phyloP scores from a whole-genome alignment of 2,113 vertebrate genomes.

The Leucopsar rothschildi region DNA sequence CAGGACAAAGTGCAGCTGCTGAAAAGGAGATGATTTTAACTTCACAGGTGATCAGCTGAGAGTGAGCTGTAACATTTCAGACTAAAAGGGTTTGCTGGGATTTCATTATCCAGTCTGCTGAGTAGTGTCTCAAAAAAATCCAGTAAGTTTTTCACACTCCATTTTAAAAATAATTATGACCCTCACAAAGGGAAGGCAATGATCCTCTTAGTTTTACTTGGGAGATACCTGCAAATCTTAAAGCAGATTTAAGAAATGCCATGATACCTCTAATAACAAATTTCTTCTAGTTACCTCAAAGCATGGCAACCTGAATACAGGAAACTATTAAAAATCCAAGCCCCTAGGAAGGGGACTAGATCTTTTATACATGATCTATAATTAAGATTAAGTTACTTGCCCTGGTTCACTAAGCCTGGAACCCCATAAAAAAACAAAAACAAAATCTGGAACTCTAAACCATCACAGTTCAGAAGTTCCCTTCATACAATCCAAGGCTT shows the following conservation, averaged over 20 bases:
- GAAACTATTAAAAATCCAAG: not conserved
- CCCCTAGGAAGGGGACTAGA: not conserved
- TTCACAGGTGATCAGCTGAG: not conserved
- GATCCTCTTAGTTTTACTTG: not conserved
- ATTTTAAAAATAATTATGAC: not conserved
- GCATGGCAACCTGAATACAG: not conserved
- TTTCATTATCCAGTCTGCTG: not conserved
- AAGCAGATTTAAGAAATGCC: not conserved
- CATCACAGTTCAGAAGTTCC: not conserved
- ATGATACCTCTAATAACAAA: not conserved
- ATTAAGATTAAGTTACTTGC: not conserved
- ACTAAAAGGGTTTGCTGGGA: not conserved
- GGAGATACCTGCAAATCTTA: not conserved
- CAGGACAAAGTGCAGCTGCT: not conserved
- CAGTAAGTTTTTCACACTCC: not conserved
- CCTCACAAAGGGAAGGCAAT: not conserved
- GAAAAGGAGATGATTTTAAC: not conserved
- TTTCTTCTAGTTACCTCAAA: not conserved
- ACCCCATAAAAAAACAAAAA: not conserved
- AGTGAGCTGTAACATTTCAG: not conserved
- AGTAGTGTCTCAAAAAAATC: not conserved
- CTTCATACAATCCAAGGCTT: not conserved
- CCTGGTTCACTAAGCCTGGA: not conserved
- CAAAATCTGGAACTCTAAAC: not conserved
- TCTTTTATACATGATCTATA: not conserved